Evolutionary conservation across 2,888 invertebrate species (phyloP), one percentile per base, ranked within the genome.

Genomic region (Charanyca ferruginea): DNA sequence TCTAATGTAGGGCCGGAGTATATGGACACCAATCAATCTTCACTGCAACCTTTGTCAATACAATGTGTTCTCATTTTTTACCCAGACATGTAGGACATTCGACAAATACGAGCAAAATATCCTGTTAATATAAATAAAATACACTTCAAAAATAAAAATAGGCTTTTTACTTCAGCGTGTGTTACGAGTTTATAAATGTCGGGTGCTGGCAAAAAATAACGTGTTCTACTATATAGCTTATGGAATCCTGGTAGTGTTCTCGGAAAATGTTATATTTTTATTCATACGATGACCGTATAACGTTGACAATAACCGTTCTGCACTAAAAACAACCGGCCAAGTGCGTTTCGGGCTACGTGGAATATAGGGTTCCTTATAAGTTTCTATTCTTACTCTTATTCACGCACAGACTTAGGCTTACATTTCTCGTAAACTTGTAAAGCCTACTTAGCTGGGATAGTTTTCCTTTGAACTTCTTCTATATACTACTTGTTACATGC

Each of bases 41-140:
- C 57, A 38, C 45, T 62, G 52, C 68, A 66, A 35, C 53, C 64
- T 62, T 58, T 65, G 68, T 65, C 75, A 66, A 65, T 60, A 67
- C 59, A 80, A 66, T 47, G 47, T 66, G 63, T 35, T 66, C 28
- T 42, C 55, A 74, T 74, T 77, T 74, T 73, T 70, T 78, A 75
- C 73, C 59, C 72, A 72, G 68, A 69, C 58, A 57, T 72, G 73
- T 65, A 42, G 28, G 77, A 67, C 67, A 73, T 60, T 73, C 66
- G 81, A 79, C 81, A 85, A 80, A 82, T 76, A 78, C 73, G 79
- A 62, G 76, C 69, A 81, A 85, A 83, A 85, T 85, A 83, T 84
- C 84, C 81, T 83, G 86, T 87, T 85, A 73, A 84, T 87, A 87
- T 87, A 48, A 42, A 89, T 87, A 89, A 32, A 32, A 32, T 87